phyloP scores from a whole-genome alignment of 2,113 vertebrate genomes.

The Callipepla californica region DNA sequence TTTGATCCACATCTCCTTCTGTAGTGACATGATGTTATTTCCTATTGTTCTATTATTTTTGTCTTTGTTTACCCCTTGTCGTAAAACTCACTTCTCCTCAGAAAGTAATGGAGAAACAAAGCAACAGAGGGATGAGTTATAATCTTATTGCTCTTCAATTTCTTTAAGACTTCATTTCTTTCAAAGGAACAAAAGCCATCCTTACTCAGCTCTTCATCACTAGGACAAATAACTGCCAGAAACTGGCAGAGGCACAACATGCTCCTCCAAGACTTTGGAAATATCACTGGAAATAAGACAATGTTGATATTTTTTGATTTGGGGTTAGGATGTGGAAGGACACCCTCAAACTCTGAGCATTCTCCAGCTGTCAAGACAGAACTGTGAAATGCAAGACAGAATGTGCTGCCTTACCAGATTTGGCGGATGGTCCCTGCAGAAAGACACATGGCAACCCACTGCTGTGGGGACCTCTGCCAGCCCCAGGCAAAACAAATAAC shows the following conservation, averaged over 20 bases:
- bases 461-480: not conserved
- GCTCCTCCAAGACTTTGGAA: not conserved
- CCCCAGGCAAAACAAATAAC: not conserved
- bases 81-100: not conserved
- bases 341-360: not conserved
- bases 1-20: not conserved
- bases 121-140: not conserved
- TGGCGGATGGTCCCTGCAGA: not conserved
- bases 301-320: not conserved
- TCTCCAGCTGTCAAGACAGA: not conserved
- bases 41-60: not conserved
- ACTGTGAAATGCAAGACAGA: not conserved
- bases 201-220: not conserved
- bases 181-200: not conserved
- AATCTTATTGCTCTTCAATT: not conserved
- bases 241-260: not conserved
- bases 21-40: not conserved
- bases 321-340: not conserved
- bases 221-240: not conserved
- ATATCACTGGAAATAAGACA: not conserved
- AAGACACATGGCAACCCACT: accelerated
- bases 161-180: not conserved
- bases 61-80: not conserved
- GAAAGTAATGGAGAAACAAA: not conserved
- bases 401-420: accelerated